Evolutionary conservation across 2,888 invertebrate species (phyloP).

Genomic region (Homarus gammarus): DNA sequence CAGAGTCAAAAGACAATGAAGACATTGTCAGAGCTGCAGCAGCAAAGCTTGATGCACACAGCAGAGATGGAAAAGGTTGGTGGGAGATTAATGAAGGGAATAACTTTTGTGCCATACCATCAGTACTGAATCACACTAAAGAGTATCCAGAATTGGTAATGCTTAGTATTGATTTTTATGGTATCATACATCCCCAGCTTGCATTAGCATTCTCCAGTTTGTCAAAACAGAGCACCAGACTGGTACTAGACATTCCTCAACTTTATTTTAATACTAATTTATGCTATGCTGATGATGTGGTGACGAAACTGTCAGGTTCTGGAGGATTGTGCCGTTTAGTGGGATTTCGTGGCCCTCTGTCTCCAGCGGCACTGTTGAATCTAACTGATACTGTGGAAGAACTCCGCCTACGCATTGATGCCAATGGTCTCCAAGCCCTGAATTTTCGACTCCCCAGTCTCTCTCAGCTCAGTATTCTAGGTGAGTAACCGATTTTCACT

Average conservation of each 20-base stretch:
- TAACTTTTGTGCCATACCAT: background rate
- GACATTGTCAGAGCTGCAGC: background rate
- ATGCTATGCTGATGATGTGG: background rate
- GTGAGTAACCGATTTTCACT: background rate
- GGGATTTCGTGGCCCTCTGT: conserved; percentile 3
- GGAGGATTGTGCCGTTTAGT: background rate
- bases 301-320: background rate
- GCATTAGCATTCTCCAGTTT: background rate
- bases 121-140: background rate
- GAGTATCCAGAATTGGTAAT: background rate
- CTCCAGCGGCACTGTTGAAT: background rate
- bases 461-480: background rate
- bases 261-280: background rate
- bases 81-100: background rate
- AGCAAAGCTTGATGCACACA: background rate
- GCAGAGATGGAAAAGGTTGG: background rate
- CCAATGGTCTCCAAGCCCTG: background rate
- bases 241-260: background rate
- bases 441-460: background rate
- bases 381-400: background rate
- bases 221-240: background rate
- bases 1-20: background rate
- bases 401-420: background rate
- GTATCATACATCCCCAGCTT: background rate
- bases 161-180: background rate